Base-by-base conservation (phyloP, 1,140 invertebrate species). In the Arion vulgaris region DNA sequence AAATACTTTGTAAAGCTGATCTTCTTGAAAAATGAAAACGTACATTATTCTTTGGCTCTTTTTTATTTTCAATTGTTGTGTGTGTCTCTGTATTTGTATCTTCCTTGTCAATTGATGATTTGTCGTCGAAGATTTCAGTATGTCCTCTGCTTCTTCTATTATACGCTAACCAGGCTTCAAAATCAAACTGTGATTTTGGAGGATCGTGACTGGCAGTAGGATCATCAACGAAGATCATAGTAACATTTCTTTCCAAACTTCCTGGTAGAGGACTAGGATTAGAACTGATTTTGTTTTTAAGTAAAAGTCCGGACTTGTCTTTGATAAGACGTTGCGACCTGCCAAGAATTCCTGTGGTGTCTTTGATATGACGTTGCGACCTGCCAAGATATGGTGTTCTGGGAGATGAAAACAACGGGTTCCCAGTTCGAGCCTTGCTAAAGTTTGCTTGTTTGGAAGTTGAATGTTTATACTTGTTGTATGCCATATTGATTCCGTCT, bases 151-250 rank as follows among this genome's bases (percentile, higher is more conserved):
- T 72, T 39, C 71, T 39, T 72, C n/a, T 72, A 38, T 72, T 72
- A 26, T 72, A 72, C 1, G 71, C 41, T 4, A 72, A n/a, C 71
- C 71, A 72, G 1, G 71, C 71, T 32, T 72, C 71, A 13, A 72
- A 45, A n/a, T 72, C 71, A 41, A 72, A 72, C 36, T 72, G 71
- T 2, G 71, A 72, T 41, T 72, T 72, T 9, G 71, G 71, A 23
- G 71, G 17, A 15, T 41, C 23, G 1, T 41, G 36, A 1, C 26
- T 45, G 26, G 1, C 41, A 32, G 19, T 15, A n/a, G 39, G 26
- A 9, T 72, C 71, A 19, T 72, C 71, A 72, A 72, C 71, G 26
- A 72, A 72, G 2, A 72, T 41, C 71, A 72, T 72, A n/a, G 71
- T 72, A 23, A 72, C 71, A n/a, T 9, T 72, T 45, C 71, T 72